These are phyloP conservation scores for Rhinophrynus dorsalis DNA, from an alignment of 2,797 vertebrate genomes.

Conservation along the genomic window DNA sequence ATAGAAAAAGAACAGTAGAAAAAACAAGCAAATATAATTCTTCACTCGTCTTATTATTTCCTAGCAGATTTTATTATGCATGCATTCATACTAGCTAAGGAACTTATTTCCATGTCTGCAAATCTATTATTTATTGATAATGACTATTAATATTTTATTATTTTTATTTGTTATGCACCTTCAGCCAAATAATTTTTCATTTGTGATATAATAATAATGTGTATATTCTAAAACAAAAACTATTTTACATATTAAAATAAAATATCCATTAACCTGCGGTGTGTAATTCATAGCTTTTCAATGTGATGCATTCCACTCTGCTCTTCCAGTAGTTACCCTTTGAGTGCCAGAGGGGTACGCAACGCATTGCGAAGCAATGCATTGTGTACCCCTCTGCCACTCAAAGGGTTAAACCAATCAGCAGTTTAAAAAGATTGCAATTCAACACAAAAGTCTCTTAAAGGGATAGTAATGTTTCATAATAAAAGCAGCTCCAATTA, in stretches of 20 bases:
- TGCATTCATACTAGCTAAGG: conserved; percentile 74
- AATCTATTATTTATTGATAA: conserved; percentile 50
- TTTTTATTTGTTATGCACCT: conserved; percentile 42
- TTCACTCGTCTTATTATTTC: conserved; percentile 95
- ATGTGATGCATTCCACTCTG: no score
- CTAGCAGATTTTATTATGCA: conserved; percentile 85
- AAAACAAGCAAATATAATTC: conserved; percentile 66
- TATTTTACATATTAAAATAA: conserved; percentile 28
- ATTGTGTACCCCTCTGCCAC: no score
- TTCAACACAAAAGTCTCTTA: background rate
- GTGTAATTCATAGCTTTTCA: no score
- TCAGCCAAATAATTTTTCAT: conserved; percentile 30
- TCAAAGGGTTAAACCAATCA: conserved; percentile 13
- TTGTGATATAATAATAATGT: conserved; percentile 24
- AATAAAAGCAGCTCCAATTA: no score
- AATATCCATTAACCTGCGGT: no score
- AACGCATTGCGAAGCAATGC: no score
- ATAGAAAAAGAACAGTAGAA: conserved; percentile 73
- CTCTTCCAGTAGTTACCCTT: no score
- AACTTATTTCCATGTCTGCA: conserved; percentile 50
- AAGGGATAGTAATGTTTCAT: no score
- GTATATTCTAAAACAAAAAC: conserved; percentile 25
- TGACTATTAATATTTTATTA: conserved; percentile 50
- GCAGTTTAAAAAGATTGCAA: conserved; percentile 5
- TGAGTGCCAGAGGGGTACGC: no score